phyloP scores from a whole-genome alignment of 2,797 vertebrate genomes.

The Clarias laeviceps region DNA sequence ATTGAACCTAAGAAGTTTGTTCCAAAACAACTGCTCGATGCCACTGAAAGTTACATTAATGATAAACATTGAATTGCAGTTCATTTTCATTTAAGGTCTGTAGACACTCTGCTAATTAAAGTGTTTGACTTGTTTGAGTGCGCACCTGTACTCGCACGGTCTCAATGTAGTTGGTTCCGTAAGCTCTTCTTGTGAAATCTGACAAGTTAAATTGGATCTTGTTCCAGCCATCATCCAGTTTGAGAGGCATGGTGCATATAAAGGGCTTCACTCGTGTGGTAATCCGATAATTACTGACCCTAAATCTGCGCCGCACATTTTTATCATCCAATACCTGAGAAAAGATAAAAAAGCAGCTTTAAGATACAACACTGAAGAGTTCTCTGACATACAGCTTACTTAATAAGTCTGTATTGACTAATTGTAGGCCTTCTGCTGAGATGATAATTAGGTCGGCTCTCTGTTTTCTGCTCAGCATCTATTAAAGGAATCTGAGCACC shows the following conservation, averaged over 20 bases:
- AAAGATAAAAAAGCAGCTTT: not conserved
- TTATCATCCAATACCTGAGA: constrained; percentile 93
- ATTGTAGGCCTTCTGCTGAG: not conserved
- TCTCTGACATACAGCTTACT: not conserved
- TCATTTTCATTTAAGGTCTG: no score
- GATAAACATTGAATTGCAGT: no score
- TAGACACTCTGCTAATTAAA: not conserved
- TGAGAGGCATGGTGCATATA: constrained; percentile 98
- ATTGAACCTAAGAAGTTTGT: no score
- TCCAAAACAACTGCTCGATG: no score
- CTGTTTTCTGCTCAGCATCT: not conserved
- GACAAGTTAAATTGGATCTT: constrained; percentile 98
- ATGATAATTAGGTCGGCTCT: not conserved
- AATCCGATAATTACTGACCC: constrained; percentile 96
- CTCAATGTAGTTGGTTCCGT: constrained; percentile 95
- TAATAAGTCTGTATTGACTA: not conserved
- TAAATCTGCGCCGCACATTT: constrained; percentile 90
- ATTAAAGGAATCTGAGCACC: not conserved
- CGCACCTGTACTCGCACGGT: constrained; percentile 92
- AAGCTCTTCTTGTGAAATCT: constrained; percentile 92
- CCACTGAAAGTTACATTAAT: no score
- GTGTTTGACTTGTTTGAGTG: not conserved
- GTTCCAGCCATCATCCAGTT: constrained; percentile 96
- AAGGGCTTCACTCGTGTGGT: constrained; percentile 94
- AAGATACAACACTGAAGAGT: not conserved